Evolutionary conservation across 1,140 invertebrate species (phyloP).

Genomic region (Neodiprion fabricii): DNA sequence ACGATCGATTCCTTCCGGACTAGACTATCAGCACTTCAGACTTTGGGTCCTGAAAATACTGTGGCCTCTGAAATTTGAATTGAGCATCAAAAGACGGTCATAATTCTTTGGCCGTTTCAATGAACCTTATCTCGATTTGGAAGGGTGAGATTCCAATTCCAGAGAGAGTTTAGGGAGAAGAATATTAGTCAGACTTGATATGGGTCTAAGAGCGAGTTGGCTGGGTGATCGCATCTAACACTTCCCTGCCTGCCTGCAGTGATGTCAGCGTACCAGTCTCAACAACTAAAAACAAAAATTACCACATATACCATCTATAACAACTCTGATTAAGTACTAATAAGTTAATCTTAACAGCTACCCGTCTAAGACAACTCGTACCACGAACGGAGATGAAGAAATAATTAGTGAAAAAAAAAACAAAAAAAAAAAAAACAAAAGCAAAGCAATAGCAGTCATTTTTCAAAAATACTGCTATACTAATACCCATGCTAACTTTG

Average conservation of each 20-base stretch:
- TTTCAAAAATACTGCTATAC: neutral
- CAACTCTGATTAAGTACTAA: neutral
- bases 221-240: conserved; percentile 4
- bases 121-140: no score
- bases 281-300: neutral
- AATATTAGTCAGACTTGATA: neutral
- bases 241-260: conserved; percentile 6
- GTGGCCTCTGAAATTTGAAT: no score
- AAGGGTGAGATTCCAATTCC: no score
- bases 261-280: neutral
- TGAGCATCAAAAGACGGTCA: no score
- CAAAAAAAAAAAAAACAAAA: neutral
- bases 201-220: neutral
- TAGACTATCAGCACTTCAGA: no score
- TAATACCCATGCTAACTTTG: conserved; percentile 1
- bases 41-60: no score
- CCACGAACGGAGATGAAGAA: no score
- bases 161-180: no score
- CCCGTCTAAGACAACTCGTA: no score
- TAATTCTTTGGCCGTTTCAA: no score
- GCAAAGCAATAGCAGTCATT: neutral
- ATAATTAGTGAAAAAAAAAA: neutral
- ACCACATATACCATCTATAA: neutral
- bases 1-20: no score
- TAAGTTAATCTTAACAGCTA: neutral